phyloP scores from a whole-genome alignment of 2,113 vertebrate genomes.

The Stictonetta naevosa region DNA sequence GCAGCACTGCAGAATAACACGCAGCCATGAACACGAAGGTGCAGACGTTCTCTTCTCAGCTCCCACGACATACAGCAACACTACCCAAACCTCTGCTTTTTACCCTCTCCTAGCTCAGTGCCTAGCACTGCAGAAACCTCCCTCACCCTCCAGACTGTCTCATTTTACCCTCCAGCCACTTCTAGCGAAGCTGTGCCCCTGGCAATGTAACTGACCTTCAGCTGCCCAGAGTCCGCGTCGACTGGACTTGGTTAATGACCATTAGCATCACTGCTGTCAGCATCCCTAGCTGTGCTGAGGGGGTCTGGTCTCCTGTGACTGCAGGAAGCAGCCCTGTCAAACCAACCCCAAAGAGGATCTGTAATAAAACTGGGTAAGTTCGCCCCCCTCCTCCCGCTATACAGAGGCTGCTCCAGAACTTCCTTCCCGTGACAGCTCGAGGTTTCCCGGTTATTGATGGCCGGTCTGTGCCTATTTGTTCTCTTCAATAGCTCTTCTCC shows the following conservation, averaged over 20 bases:
- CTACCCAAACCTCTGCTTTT: neutral
- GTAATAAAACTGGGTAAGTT: neutral
- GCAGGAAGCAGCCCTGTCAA: neutral
- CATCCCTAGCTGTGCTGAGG: neutral
- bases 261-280: neutral
- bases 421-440: neutral
- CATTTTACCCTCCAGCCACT: neutral
- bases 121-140: neutral
- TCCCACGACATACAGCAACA: neutral
- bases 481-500: neutral
- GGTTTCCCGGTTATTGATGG: conserved; percentile 11
- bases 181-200: neutral
- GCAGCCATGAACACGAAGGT: neutral
- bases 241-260: neutral
- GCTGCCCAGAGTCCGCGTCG: neutral
- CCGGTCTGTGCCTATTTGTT: neutral
- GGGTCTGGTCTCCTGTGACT: fast-evolving
- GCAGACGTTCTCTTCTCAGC: neutral
- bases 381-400: neutral
- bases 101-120: neutral
- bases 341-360: neutral
- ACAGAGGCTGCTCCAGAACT: neutral
- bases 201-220: fast-evolving
- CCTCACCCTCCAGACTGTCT: neutral
- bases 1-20: fast-evolving